Evolutionary conservation across 2,888 invertebrate genomes (phyloP).

Genomic region (Neria commutata): DNA sequence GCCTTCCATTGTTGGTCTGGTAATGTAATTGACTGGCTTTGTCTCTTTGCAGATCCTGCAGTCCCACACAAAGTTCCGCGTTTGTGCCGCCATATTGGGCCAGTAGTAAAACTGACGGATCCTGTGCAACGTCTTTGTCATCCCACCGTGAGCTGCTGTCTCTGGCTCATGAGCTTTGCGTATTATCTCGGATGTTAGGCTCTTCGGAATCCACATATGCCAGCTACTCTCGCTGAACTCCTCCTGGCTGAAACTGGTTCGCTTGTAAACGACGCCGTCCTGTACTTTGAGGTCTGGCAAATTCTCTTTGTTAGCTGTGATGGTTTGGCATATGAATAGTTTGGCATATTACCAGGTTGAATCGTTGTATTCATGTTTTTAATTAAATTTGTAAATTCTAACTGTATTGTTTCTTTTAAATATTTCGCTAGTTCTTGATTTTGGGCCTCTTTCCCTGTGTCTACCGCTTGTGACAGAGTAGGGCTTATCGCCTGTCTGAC

Average conservation of each 20-base stretch:
- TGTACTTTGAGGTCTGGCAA: slow-evolving; percentile 15
- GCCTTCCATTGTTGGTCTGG: not conserved
- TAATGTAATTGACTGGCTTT: slow-evolving; percentile 13
- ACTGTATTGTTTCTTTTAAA: no score
- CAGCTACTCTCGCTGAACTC: not conserved
- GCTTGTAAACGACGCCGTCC: slow-evolving; percentile 1
- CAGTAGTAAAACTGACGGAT: slow-evolving; percentile 26
- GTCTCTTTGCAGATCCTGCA: slow-evolving; percentile 18
- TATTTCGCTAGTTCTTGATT: no score
- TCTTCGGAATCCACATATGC: slow-evolving; percentile 2
- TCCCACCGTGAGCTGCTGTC: slow-evolving; percentile 9
- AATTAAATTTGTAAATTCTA: no score
- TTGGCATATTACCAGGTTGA: no score
- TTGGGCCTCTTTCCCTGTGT: no score
- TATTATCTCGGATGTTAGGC: not conserved
- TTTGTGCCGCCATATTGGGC: slow-evolving; percentile 29
- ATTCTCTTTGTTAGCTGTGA: no score
- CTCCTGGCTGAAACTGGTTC: not conserved
- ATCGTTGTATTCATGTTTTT: no score
- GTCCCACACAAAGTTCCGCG: slow-evolving; percentile 7
- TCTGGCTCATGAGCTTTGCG: not conserved
- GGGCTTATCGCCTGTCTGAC: no score
- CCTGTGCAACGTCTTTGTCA: slow-evolving; percentile 20
- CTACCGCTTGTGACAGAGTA: no score
- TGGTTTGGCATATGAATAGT: no score